Conservation (phyloP, 2,888 invertebrate species). For the Drosophila putrida region DNA sequence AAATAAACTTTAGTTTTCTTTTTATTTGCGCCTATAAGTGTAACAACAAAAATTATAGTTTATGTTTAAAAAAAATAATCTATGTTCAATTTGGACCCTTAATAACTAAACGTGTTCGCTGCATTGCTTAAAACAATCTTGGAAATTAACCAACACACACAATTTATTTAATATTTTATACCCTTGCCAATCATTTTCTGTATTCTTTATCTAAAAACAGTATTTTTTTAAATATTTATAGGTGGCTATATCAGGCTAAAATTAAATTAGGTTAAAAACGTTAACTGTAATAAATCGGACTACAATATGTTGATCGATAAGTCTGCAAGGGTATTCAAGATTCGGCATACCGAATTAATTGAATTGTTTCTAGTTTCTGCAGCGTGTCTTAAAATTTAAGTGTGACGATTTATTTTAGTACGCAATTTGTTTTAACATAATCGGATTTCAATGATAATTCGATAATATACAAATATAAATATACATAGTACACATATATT, state of each 20-base stretch:
- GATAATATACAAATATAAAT: slow-evolving; percentile 32
- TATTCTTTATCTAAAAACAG: slow-evolving; percentile 36
- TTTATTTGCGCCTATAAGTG: slow-evolving; percentile 21
- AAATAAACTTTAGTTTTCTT: slow-evolving; percentile 23
- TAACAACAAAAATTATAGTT: slow-evolving; percentile 21
- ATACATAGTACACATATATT: slow-evolving; percentile 26
- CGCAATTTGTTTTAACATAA: slow-evolving; percentile 34
- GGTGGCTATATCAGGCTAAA: no score
- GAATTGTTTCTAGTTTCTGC: slow-evolving; percentile 15
- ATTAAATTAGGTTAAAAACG: no score
- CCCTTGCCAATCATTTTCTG: slow-evolving; percentile 21
- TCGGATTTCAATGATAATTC: slow-evolving; percentile 21
- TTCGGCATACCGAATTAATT: slow-evolving; percentile 33
- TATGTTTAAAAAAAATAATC: slow-evolving; percentile 12
- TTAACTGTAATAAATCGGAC: slow-evolving; percentile 10
- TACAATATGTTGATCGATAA: slow-evolving; percentile 5
- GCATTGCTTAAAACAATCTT: slow-evolving; percentile 12
- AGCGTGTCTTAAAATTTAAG: slow-evolving; percentile 27
- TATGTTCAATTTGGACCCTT: slow-evolving; percentile 44
- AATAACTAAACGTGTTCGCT: slow-evolving; percentile 39
- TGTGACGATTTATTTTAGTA: slow-evolving; percentile 14
- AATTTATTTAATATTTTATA: slow-evolving; percentile 4
- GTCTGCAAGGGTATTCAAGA: slow-evolving; percentile 30
- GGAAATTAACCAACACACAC: slow-evolving; percentile 22
- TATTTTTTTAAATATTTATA: slow-evolving; percentile 3